A percentile compares a stretch with the other conserved stretches of the same genome.
Evolutionary conservation across 2,888 invertebrate genomes (phyloP).

Genomic region (Steinernema scapterisci): DNA sequence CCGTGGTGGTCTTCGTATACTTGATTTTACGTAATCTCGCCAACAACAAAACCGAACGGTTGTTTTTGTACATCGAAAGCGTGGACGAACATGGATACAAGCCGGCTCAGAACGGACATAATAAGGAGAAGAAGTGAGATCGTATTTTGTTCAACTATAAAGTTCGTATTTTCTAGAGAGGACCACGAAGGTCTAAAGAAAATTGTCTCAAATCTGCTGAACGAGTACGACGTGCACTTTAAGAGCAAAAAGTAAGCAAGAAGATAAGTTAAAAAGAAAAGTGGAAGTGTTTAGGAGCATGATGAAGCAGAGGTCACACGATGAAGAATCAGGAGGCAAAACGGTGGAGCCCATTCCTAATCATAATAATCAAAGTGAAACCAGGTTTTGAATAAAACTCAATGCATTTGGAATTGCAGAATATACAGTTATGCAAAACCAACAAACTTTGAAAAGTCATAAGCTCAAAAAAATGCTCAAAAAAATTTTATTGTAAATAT

Average conservation of each 20-base stretch:
- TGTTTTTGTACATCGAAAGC: conserved; percentile 50
- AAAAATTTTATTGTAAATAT: too few relatives aligned
- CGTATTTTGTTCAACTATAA: too few relatives aligned
- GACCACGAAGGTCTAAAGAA: conserved; percentile 2
- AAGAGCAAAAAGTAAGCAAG: conserved; percentile 20
- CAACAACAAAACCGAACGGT: conserved; percentile 45
- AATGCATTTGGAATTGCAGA: too few relatives aligned
- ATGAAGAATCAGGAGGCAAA: not conserved
- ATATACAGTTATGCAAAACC: too few relatives aligned
- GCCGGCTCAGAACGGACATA: conserved; percentile 3
- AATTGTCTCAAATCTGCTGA: conserved; percentile 16
- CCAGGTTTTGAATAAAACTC: not conserved
- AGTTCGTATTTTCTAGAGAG: too few relatives aligned
- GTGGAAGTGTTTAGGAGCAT: not conserved
- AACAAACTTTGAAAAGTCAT: too few relatives aligned
- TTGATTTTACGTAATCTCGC: conserved; percentile 44
- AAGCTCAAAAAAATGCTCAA: too few relatives aligned
- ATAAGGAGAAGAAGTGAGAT: not conserved
- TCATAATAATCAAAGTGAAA: not conserved
- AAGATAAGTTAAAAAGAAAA: not conserved
- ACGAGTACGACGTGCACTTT: conserved; percentile 23
- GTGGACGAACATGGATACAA: conserved; percentile 37
- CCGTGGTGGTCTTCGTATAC: conserved; percentile 47
- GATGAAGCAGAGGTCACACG: conserved; percentile 17
- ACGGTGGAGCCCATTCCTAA: too few relatives aligned